These are phyloP conservation scores for Muntiacus reevesi DNA, from an alignment of 2,113 vertebrate species.

Conservation along the genomic window DNA sequence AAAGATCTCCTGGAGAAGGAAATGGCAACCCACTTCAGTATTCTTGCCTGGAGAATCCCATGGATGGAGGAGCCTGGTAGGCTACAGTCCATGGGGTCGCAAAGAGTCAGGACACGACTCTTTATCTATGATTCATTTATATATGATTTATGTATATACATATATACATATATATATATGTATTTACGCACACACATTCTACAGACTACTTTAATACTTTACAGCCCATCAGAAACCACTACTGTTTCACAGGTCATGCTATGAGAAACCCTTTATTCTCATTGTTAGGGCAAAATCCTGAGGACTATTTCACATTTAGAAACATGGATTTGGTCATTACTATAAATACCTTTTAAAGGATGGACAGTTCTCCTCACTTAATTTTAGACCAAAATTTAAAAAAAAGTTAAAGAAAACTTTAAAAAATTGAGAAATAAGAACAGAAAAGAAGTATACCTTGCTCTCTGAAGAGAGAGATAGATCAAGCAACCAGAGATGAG, in stretches of 20 bases:
- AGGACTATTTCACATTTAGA: neutral
- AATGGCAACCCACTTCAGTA: too few species aligned
- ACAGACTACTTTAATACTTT: neutral
- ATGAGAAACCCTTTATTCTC: neutral
- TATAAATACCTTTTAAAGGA: neutral
- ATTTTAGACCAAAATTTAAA: neutral
- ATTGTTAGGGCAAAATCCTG: neutral
- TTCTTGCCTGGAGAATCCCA: too few species aligned
- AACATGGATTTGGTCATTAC: neutral
- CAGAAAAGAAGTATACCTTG: neutral
- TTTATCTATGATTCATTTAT: neutral
- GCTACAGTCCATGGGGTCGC: too few species aligned
- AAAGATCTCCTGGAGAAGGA: too few species aligned
- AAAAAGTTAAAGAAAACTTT: neutral
- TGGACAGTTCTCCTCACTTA: neutral
- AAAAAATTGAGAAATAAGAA: neutral
- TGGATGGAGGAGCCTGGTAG: too few species aligned
- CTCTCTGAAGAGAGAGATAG: neutral
- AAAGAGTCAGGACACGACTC: too few species aligned
- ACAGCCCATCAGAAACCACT: neutral
- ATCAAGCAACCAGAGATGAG: neutral
- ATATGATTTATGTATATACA: neutral
- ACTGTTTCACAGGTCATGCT: neutral
- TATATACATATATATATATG: neutral
- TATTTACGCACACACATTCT: neutral